Percentiles rank a stretch among this genome's conserved stretches.
These are phyloP conservation scores for Drosophila gaucha DNA, from an alignment of 2,888 invertebrate genomes.

Conservation along the genomic window DNA sequence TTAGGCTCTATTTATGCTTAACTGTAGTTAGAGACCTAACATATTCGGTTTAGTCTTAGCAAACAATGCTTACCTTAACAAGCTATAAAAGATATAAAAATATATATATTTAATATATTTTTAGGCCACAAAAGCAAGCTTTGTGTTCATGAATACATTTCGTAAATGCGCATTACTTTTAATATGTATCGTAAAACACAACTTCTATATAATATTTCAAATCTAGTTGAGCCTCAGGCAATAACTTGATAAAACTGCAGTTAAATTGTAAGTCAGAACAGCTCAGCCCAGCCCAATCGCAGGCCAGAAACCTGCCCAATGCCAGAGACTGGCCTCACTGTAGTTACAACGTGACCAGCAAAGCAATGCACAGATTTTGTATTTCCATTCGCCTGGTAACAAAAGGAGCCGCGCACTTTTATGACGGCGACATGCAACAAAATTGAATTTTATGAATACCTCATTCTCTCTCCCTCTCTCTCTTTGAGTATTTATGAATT, in stretches of 20 bases:
- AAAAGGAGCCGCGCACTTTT: slow-evolving; percentile 79
- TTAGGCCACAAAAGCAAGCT: not conserved
- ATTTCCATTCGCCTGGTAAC: slow-evolving; percentile 65
- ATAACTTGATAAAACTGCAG: slow-evolving; percentile 55
- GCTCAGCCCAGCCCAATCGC: slow-evolving; percentile 20
- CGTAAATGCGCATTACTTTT: slow-evolving; percentile 1
- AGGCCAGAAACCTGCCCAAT: slow-evolving; percentile 59
- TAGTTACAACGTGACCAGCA: slow-evolving; percentile 72
- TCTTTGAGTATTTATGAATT: slow-evolving; percentile 71
- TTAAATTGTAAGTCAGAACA: slow-evolving; percentile 66
- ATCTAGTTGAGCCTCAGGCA: slow-evolving; percentile 18
- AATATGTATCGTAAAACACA: slow-evolving; percentile 8
- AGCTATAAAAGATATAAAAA: not conserved
- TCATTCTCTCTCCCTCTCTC: not conserved
- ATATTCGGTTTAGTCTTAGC: fast-evolving
- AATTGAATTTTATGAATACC: slow-evolving; percentile 79
- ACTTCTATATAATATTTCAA: slow-evolving; percentile 16
- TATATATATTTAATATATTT: slow-evolving; percentile 13
- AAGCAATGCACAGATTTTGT: slow-evolving; percentile 80
- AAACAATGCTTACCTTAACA: not conserved
- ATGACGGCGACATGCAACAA: slow-evolving; percentile 78
- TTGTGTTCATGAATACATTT: slow-evolving; percentile 8
- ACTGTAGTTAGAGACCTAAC: too few species aligned
- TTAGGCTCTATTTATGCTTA: not conserved
- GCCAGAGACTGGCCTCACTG: slow-evolving; percentile 18